Conservation (phyloP, 2,113 vertebrate genomes). For the Malurus melanocephalus region DNA sequence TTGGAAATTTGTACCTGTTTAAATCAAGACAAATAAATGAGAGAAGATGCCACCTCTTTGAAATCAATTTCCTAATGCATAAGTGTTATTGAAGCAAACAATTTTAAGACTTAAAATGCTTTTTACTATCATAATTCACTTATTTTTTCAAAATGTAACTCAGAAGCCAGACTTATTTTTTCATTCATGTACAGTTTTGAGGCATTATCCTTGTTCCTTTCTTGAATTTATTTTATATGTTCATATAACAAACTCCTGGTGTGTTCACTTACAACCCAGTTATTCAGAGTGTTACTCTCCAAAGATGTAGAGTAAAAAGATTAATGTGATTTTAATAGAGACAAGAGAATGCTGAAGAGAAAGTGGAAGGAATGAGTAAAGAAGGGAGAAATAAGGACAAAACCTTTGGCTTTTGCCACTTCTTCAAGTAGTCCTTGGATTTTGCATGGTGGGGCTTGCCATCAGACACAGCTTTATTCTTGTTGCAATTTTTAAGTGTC, state of each 20-base stretch:
- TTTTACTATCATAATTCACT: background rate
- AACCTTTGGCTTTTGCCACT: background rate
- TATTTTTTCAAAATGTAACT: background rate
- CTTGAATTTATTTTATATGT: background rate
- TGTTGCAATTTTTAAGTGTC: background rate
- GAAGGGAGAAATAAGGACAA: background rate
- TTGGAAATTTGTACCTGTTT: background rate
- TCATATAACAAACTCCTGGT: background rate
- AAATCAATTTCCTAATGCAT: background rate
- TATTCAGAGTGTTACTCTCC: background rate
- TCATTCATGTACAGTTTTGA: background rate
- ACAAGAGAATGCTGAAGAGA: background rate
- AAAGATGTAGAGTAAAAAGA: background rate
- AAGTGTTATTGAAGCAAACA: background rate
- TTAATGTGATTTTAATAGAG: background rate
- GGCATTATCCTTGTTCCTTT: background rate
- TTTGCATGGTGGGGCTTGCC: background rate
- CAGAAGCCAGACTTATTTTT: background rate
- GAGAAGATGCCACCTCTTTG: background rate
- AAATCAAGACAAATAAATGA: background rate
- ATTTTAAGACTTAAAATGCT: background rate
- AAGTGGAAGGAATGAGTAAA: background rate
- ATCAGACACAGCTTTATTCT: background rate
- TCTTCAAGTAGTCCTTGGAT: background rate
- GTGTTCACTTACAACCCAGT: background rate